Percentiles rank a stretch among this genome's conserved stretches.
These are phyloP conservation scores for Lithophane leautieri DNA, from an alignment of 2,888 invertebrate species.

Conservation along the genomic window DNA sequence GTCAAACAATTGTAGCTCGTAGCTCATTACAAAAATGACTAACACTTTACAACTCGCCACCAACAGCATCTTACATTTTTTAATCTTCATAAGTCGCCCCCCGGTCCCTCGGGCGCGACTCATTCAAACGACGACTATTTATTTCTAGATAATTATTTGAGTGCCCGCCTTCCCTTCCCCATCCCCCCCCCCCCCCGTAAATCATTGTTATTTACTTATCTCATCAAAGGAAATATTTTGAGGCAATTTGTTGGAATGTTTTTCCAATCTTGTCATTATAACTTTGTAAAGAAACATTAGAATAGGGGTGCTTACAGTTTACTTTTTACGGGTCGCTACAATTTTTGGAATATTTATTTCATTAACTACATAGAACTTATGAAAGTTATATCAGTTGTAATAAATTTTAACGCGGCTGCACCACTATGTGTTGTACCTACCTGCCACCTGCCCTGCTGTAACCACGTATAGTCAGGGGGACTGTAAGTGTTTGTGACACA, in stretches of 20 bases:
- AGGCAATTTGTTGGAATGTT: conserved; percentile 67
- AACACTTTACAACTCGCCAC: neutral
- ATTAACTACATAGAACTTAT: neutral
- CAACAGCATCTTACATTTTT: conserved; percentile 37
- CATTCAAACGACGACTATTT: conserved; percentile 72
- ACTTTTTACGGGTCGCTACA: neutral
- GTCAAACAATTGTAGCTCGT: neutral
- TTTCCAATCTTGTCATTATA: conserved; percentile 53
- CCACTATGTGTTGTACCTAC: no score
- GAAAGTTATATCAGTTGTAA: neutral
- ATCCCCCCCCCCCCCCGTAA: conserved; percentile 11
- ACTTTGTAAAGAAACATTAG: conserved; percentile 20
- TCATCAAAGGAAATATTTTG: conserved; percentile 69
- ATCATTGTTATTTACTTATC: conserved; percentile 68
- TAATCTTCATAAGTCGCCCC: conserved; percentile 47
- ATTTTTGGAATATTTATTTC: neutral
- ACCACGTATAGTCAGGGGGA: no score
- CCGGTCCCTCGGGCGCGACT: conserved; percentile 66
- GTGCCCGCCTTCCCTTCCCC: conserved; percentile 51
- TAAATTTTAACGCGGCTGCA: neutral
- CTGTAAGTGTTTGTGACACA: no score
- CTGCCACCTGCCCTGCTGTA: no score
- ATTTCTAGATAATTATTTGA: conserved; percentile 77
- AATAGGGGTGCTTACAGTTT: neutral
- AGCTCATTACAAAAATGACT: conserved; percentile 1